Evolutionary conservation across 53 echinoderm and acorn worm species (phyloP).

Genomic region (Paracentrotus lividus): DNA sequence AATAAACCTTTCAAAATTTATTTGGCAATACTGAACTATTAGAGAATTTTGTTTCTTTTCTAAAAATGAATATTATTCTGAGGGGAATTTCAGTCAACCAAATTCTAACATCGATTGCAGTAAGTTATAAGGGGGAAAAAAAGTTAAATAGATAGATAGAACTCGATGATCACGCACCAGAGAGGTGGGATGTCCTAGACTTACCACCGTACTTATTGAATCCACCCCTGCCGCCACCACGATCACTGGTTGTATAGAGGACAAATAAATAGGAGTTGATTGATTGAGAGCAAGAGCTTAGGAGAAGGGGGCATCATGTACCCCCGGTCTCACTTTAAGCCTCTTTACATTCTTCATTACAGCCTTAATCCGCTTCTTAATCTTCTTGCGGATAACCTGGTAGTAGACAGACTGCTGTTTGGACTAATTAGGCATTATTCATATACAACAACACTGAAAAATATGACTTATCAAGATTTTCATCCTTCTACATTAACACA

Average conservation of each 20-base stretch:
- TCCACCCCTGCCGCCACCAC: constrained; percentile 87
- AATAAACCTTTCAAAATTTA: neutral
- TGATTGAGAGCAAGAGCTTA: constrained; percentile 52
- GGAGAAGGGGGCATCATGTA: constrained; percentile 54
- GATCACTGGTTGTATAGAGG: constrained; percentile 76
- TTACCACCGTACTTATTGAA: constrained; percentile 96
- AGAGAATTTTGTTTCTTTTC: neutral
- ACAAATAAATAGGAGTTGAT: constrained; percentile 4
- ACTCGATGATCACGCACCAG: constrained; percentile 57
- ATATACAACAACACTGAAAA: neutral
- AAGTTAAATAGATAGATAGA: neutral
- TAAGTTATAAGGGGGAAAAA: too few species aligned
- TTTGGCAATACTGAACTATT: neutral
- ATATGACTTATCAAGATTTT: neutral
- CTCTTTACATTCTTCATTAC: constrained; percentile 35
- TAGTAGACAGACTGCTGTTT: neutral
- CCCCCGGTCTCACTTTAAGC: constrained; percentile 66
- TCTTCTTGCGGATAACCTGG: constrained; percentile 19
- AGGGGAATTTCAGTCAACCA: neutral
- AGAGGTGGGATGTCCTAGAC: constrained; percentile 72
- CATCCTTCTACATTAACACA: neutral
- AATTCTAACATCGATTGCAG: too few species aligned
- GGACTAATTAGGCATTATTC: constrained; percentile 9
- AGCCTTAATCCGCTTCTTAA: constrained; percentile 35
- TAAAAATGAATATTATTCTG: neutral